Base-by-base conservation (phyloP, 2,888 invertebrate species). In the Drosophila melanosoma region DNA sequence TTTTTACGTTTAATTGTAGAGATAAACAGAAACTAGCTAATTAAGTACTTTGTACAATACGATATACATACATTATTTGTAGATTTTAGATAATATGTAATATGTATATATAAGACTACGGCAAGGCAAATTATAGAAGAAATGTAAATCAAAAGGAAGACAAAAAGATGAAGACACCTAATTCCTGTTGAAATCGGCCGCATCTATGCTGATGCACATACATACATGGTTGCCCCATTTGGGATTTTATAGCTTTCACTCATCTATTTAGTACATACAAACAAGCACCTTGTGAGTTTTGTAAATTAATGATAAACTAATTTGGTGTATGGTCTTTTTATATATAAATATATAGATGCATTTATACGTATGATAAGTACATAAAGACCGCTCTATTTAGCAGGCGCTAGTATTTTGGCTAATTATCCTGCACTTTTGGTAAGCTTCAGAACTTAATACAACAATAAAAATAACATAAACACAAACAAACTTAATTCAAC, bases 31-130 rank as follows among this genome's bases (percentile, higher is more conserved):
- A 75, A 83, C 79, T 86, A 86, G 71, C 75, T 83, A 86, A 66
- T 71, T 60, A 65, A 57, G 60, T 88, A 86, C 74, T 76, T 70
- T 79, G 66, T 86, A 84, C 84, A 83, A 73, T 79, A 86, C 71
- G 71, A 71, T 76, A 86, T 76, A 82, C 82, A 81, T 81, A 85
- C 52, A 67, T 69, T 73, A 78, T 61, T 70, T 64, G 64, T 77
- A 74, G 56, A 57, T 73, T 70, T 65, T 76, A 68, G 58, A 63
- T 74, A 59, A 63, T 79, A 79, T 67, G 38, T 69, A 62, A 73
- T 69, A 63, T 69, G 54, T 48, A 62, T 54, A 54, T 69, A 70
- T 62, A 72, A 62, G 78, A 75, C 83, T 85, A 86, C 89, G 76
- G 88, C 90, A 84, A 83, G 88, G 78, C 83, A 78, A 83, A 76